Evolutionary conservation across 2,113 vertebrate genomes (phyloP).

Genomic region (Menidia beryllina): DNA sequence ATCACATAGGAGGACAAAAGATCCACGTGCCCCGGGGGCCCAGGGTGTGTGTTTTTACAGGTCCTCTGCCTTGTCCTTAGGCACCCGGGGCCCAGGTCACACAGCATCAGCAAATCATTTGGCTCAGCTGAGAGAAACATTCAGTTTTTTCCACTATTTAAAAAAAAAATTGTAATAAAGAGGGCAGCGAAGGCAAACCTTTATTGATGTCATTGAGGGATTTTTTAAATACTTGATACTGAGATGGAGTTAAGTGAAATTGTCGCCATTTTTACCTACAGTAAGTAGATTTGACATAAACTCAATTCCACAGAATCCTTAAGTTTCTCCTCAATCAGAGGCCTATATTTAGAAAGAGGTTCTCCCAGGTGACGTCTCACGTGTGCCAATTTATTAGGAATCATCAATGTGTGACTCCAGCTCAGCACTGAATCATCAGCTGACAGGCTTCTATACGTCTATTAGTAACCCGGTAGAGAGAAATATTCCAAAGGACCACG

Average conservation of each 20-base stretch:
- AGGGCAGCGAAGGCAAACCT: background rate
- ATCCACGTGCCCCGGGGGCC: conserved; percentile 46
- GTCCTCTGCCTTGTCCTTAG: conserved; percentile 50
- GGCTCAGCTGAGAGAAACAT: too few relatives aligned
- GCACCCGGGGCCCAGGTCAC: conserved; percentile 13
- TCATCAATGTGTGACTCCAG: background rate
- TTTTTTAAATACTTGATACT: too few relatives aligned
- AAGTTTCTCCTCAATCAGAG: too few relatives aligned
- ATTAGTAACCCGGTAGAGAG: background rate
- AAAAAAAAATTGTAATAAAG: too few relatives aligned
- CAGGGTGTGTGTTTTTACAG: conserved; percentile 51
- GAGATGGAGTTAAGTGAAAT: too few relatives aligned
- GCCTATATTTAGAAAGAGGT: too few relatives aligned
- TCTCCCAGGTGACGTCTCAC: background rate
- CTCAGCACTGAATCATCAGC: background rate
- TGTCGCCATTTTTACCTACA: too few relatives aligned
- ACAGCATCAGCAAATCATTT: conserved; percentile 7
- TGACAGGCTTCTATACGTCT: background rate
- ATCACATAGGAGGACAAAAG: conserved; percentile 66
- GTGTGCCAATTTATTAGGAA: background rate
- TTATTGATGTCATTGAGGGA: too few relatives aligned
- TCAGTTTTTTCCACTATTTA: too few relatives aligned
- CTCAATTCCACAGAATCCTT: too few relatives aligned
- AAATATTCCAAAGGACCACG: conserved; percentile 30
- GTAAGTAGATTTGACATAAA: too few relatives aligned